Conservation (phyloP, 1,140 invertebrate genomes). For the Sarcophaga peregrina region DNA sequence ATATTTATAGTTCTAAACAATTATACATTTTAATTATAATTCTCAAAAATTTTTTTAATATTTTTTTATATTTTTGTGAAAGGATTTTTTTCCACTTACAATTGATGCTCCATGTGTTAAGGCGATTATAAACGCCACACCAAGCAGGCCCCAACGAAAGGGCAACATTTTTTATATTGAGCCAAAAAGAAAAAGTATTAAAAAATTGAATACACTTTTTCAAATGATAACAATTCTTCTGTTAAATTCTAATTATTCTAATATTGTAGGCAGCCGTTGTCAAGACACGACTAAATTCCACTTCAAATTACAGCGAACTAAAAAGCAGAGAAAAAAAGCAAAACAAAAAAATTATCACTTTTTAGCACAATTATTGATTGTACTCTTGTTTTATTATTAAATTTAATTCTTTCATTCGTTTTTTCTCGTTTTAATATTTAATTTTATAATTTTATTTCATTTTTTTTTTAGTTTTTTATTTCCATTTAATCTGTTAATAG, state of each 20-base stretch:
- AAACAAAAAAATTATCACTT: constrained; percentile 19
- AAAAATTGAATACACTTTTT: constrained; percentile 28
- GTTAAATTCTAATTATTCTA: constrained; percentile 11
- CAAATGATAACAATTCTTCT: not conserved
- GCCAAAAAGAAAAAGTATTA: not conserved
- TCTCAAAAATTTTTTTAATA: too few species aligned
- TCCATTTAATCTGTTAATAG: not conserved
- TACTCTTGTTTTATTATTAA: too few species aligned
- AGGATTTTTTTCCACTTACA: constrained; percentile 56
- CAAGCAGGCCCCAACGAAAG: constrained; percentile 61
- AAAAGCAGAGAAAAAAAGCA: not conserved
- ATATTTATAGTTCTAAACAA: too few species aligned
- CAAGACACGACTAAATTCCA: constrained; percentile 34
- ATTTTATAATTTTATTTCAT: not conserved
- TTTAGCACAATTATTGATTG: not conserved
- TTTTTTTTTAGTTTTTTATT: not conserved
- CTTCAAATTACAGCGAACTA: constrained; percentile 30
- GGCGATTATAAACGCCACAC: constrained; percentile 55
- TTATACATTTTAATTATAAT: too few species aligned
- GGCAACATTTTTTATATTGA: constrained; percentile 55
- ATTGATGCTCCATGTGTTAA: constrained; percentile 59
- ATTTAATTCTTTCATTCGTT: too few species aligned
- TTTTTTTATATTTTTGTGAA: not conserved
- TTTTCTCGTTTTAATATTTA: not conserved
- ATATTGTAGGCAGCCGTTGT: constrained; percentile 4